These are phyloP conservation scores for Rhingia rostrata DNA, from an alignment of 2,888 invertebrate species.

Conservation along the genomic window DNA sequence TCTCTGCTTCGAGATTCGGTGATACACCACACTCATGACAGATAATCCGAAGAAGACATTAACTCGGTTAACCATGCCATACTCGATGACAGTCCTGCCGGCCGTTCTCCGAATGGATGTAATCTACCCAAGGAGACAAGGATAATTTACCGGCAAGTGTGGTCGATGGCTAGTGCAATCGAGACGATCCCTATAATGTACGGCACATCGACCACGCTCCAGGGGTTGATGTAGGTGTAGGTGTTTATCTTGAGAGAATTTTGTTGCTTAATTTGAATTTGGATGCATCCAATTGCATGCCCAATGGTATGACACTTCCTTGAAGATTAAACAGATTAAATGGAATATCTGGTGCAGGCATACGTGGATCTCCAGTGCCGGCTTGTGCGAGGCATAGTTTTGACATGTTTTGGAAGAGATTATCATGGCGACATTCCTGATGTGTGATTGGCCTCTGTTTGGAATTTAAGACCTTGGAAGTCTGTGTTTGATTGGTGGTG, in stretches of 20 bases:
- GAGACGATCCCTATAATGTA: conserved; percentile 12
- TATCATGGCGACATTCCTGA: background rate
- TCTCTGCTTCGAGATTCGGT: background rate
- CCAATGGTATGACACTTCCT: conserved; percentile 18
- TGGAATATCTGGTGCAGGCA: background rate
- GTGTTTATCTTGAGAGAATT: conserved; percentile 6
- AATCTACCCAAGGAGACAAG: conserved; percentile 38
- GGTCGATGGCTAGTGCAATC: conserved; percentile 32
- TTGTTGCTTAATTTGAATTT: conserved; percentile 12
- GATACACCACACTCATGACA: too few species aligned
- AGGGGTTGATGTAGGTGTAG: too few species aligned
- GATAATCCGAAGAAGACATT: conserved; percentile 24
- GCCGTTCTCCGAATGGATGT: conserved; percentile 7
- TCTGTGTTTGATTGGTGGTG: too few species aligned
- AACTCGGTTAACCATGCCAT: conserved; percentile 58
- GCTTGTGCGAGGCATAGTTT: background rate
- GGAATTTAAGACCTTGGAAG: too few species aligned
- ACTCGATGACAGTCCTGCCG: conserved; percentile 38
- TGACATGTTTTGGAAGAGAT: conserved; percentile 11
- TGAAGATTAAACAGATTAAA: conserved; percentile 13
- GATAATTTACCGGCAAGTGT: conserved; percentile 30
- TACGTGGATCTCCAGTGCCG: background rate
- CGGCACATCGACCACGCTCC: background rate
- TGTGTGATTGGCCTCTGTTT: too few species aligned
- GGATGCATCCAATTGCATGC: conserved; percentile 15